Percentiles rank a stretch among this genome's conserved stretches.
Conservation (phyloP, 1,140 invertebrate species). For the Ylistrum balloti region DNA sequence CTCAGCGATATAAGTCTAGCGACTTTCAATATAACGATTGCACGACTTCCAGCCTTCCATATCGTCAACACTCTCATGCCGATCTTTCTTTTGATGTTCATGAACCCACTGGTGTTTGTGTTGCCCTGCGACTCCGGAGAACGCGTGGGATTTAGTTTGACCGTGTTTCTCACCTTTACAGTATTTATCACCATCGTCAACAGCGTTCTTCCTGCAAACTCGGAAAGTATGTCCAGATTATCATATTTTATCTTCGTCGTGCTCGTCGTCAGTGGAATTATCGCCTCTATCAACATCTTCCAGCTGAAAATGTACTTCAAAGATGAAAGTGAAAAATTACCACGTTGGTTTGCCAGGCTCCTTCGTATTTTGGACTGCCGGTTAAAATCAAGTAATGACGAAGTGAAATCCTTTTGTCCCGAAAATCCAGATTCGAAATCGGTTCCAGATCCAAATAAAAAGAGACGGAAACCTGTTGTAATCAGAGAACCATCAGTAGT, state of each 20-base stretch:
- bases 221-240: conserved; percentile 54
- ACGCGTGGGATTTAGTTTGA: conserved; percentile 72
- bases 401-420: background rate
- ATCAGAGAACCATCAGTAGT: background rate
- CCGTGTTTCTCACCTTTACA: conserved; percentile 72
- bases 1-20: background rate
- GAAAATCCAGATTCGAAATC: background rate
- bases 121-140: conserved; percentile 75
- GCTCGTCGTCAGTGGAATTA: conserved; percentile 43
- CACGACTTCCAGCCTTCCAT: conserved; percentile 54
- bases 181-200: conserved; percentile 72
- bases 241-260: conserved; percentile 53
- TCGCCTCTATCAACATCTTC: conserved; percentile 53
- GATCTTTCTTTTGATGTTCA: conserved; percentile 68
- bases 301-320: conserved; percentile 49
- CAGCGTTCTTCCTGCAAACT: conserved; percentile 72
- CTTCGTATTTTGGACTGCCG: background rate
- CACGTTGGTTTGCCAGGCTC: conserved; percentile 22
- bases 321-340: conserved; percentile 38
- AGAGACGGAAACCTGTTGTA: background rate
- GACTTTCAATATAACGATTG: conserved; percentile 46
- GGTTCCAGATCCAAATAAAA: background rate
- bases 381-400: background rate
- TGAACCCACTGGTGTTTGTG: conserved; percentile 72
- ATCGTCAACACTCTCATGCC: conserved; percentile 70